Conservation (phyloP, 2,888 invertebrate genomes). For the Hyposoter dolosus region DNA sequence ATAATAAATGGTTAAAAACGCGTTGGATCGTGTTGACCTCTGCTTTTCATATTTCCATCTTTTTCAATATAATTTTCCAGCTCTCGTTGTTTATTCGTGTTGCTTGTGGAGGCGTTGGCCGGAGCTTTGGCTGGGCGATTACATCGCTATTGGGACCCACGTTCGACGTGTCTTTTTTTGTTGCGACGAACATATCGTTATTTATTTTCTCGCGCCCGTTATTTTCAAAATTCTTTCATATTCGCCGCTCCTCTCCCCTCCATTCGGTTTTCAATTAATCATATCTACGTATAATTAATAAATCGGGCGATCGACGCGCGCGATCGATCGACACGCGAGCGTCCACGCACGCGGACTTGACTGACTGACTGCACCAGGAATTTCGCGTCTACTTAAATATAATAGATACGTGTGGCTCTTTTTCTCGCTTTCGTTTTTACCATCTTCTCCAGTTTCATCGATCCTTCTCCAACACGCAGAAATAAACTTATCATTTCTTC, state of each 20-base stretch:
- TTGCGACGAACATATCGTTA: constrained; percentile 44
- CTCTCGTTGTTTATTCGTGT: constrained; percentile 19
- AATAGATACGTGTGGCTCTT: constrained; percentile 69
- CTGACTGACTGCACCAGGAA: constrained; percentile 82
- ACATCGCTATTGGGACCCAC: constrained; percentile 45
- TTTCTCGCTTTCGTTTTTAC: constrained; percentile 23
- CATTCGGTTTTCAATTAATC: constrained; percentile 34
- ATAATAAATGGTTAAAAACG: constrained; percentile 62
- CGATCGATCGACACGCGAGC: constrained; percentile 22
- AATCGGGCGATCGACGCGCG: constrained; percentile 42
- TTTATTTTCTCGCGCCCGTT: constrained; percentile 28
- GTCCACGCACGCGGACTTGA: constrained; percentile 53
- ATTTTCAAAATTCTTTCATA: constrained; percentile 5
- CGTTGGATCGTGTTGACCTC: constrained; percentile 39
- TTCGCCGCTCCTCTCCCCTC: background rate
- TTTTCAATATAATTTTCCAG: constrained; percentile 4
- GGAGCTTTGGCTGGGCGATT: constrained; percentile 19
- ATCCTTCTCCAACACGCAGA: constrained; percentile 56
- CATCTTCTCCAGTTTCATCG: constrained; percentile 63
- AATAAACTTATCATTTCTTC: constrained; percentile 67
- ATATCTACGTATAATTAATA: constrained; percentile 48
- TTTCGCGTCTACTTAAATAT: constrained; percentile 75
- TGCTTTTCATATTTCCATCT: constrained; percentile 35
- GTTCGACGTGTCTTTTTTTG: constrained; percentile 52
- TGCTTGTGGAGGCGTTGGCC: constrained; percentile 14